Evolutionary conservation across 2,113 vertebrate species (phyloP).

Genomic region (Phocoena sinus): DNA sequence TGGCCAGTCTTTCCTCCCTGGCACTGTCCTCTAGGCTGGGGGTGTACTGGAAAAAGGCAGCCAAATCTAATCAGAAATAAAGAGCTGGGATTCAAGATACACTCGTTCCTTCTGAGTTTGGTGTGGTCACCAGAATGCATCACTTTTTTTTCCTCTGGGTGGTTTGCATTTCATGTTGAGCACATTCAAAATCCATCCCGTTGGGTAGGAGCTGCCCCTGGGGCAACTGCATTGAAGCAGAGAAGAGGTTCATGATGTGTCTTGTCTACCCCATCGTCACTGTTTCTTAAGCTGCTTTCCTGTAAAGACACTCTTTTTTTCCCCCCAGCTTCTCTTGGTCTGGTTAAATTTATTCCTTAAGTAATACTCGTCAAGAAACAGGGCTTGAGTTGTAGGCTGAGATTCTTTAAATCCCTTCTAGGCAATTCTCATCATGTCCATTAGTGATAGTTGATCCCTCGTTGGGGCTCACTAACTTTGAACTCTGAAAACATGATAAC

Average conservation of each 20-base stretch:
- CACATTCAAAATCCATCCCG: neutral
- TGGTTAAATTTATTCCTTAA: neutral
- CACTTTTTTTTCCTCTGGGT: neutral
- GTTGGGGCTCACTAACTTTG: neutral
- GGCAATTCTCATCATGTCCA: neutral
- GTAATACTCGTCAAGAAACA: neutral
- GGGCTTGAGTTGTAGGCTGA: neutral
- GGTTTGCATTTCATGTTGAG: neutral
- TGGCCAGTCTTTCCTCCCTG: conserved; percentile 26
- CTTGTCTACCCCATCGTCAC: neutral
- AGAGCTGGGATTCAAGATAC: neutral
- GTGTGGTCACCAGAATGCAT: neutral
- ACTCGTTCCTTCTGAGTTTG: neutral
- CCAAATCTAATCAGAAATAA: conserved; percentile 38
- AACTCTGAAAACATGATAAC: neutral
- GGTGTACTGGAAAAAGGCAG: conserved; percentile 42
- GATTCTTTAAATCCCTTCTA: neutral
- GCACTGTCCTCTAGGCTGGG: neutral
- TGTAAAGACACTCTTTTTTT: neutral
- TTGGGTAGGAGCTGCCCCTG: neutral
- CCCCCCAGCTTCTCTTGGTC: neutral
- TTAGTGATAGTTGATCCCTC: neutral
- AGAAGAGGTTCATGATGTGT: neutral
- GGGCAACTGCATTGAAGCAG: neutral
- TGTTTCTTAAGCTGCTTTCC: neutral